phyloP scores from a whole-genome alignment of 2,113 vertebrate species.

The Vombatus ursinus region DNA sequence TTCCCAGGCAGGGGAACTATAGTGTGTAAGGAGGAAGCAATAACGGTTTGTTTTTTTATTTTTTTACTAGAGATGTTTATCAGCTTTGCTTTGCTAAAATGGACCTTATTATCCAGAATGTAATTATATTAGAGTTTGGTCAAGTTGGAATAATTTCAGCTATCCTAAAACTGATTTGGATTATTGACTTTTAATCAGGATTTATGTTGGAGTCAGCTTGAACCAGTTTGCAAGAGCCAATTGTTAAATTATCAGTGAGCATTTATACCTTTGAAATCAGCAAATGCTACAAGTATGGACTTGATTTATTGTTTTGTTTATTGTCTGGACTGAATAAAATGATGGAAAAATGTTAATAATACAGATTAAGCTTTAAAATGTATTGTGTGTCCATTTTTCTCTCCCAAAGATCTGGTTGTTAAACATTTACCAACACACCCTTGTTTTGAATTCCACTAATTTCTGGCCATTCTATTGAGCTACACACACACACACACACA shows the following conservation, averaged over 20 bases:
- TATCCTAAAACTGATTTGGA: background rate
- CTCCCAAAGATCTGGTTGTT: background rate
- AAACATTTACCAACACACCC: background rate
- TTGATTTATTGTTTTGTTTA: background rate
- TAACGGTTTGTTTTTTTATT: background rate
- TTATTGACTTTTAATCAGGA: background rate
- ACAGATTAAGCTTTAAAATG: background rate
- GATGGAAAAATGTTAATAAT: background rate
- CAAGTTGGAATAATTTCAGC: background rate
- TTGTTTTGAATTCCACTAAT: conserved; percentile 15
- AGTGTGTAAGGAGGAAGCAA: background rate
- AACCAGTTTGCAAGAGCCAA: background rate
- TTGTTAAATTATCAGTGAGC: background rate
- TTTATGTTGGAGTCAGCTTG: background rate
- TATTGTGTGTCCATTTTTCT: background rate
- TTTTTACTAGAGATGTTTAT: background rate
- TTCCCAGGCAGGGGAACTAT: background rate
- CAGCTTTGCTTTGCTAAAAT: background rate
- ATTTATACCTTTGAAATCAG: background rate
- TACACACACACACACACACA: too few species aligned
- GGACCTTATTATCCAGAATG: background rate
- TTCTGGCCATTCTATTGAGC: too few species aligned
- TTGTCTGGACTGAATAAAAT: background rate
- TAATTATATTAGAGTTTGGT: background rate
- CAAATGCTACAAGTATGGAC: background rate